Conservation (phyloP, 1,140 invertebrate species). For the Achroia grisella region DNA sequence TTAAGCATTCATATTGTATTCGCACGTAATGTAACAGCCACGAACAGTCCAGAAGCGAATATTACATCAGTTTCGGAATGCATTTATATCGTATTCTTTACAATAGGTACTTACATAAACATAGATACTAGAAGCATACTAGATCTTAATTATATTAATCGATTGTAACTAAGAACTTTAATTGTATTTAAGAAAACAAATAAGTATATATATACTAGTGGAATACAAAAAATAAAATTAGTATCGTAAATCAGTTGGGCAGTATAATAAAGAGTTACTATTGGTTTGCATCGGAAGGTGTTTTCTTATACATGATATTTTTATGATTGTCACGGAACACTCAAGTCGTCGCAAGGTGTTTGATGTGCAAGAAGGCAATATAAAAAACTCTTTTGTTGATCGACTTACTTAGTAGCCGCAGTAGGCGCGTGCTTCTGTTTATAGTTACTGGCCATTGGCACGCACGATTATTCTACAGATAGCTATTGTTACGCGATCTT, state of each 20-base stretch:
- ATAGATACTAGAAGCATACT: no score
- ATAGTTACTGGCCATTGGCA: conserved; percentile 6
- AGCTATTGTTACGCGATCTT: no score
- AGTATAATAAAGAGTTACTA: background rate
- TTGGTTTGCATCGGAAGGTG: conserved; percentile 21
- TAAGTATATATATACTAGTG: background rate
- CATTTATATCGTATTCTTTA: no score
- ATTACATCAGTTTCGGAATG: no score
- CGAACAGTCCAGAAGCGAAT: no score
- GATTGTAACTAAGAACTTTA: no score
- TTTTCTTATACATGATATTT: conserved; percentile 23
- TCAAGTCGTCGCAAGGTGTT: conserved; percentile 29
- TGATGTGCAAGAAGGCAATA: conserved; percentile 6
- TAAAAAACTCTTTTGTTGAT: conserved; percentile 43
- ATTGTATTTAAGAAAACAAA: no score
- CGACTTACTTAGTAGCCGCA: conserved; percentile 32
- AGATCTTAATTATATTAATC: no score
- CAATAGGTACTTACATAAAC: no score
- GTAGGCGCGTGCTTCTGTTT: conserved; percentile 38
- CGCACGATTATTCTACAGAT: no score
- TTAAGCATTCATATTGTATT: no score
- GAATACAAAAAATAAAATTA: background rate
- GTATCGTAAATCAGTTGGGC: conserved; percentile 1
- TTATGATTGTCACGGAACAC: conserved; percentile 34
- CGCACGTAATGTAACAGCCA: no score